Percentiles rank a stretch among this genome's conserved stretches.
These are phyloP conservation scores for Abramis brama DNA, from an alignment of 2,113 vertebrate species.

Conservation along the genomic window DNA sequence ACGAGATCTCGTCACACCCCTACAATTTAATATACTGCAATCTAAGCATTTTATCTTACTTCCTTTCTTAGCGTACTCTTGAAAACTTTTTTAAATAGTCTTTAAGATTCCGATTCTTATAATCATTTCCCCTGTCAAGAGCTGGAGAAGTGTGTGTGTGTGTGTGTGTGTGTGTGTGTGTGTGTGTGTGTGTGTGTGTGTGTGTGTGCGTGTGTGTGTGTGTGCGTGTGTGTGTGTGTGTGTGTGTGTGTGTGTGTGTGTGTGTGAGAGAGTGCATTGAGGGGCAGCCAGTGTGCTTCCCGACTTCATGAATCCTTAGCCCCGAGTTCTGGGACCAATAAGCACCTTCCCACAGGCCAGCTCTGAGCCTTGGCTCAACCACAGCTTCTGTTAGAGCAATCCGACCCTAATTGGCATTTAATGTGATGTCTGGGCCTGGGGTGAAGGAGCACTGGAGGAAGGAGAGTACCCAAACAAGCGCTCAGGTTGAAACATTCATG, in stretches of 20 bases:
- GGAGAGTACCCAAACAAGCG: slow-evolving; percentile 31
- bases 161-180: slow-evolving; percentile 32
- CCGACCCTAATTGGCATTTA: slow-evolving; percentile 74
- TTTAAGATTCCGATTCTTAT: background rate
- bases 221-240: background rate
- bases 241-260: too few relatives aligned
- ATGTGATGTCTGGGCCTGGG: slow-evolving; percentile 69
- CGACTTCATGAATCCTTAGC: slow-evolving; percentile 46
- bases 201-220: too few relatives aligned
- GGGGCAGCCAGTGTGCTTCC: slow-evolving; percentile 8
- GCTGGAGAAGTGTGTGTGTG: background rate
- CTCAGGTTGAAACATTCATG: slow-evolving; percentile 52
- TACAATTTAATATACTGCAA: too few relatives aligned
- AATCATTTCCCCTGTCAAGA: background rate
- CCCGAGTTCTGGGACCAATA: slow-evolving; percentile 70
- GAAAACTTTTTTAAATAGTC: background rate
- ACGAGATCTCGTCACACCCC: too few relatives aligned
- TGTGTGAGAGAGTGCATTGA: background rate
- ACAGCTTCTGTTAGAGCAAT: slow-evolving; percentile 63
- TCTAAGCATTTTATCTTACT: background rate
- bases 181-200: background rate
- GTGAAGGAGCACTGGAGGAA: slow-evolving; percentile 21
- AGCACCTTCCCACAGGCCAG: slow-evolving; percentile 68
- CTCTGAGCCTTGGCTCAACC: slow-evolving; percentile 63
- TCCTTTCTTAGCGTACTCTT: background rate